Evolutionary conservation across 2,888 invertebrate genomes (phyloP).

Genomic region (Lycocerus yunnanus): DNA sequence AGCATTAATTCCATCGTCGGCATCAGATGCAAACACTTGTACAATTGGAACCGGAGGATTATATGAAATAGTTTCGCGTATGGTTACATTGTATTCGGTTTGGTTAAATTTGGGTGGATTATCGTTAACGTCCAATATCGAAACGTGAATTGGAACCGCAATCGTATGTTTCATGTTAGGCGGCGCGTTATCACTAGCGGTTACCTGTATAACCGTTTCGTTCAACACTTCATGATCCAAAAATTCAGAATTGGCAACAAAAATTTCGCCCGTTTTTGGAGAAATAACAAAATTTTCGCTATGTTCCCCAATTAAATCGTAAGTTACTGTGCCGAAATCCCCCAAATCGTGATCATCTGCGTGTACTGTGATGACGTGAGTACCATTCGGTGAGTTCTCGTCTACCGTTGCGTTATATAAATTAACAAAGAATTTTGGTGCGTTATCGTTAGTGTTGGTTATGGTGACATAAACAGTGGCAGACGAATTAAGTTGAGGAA

Average conservation of each 20-base stretch:
- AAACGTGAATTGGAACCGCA: slow-evolving; percentile 79
- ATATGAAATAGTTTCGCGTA: slow-evolving; percentile 81
- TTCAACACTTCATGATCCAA: slow-evolving; percentile 78
- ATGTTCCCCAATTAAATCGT: slow-evolving; percentile 76
- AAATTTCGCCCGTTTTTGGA: slow-evolving; percentile 73
- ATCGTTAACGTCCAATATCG: slow-evolving; percentile 85
- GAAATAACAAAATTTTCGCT: slow-evolving; percentile 76
- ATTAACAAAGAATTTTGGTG: slow-evolving; percentile 73
- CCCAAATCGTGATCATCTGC: slow-evolving; percentile 82
- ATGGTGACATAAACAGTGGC: slow-evolving; percentile 79
- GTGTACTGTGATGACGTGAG: slow-evolving; percentile 71
- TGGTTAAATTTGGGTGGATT: slow-evolving; percentile 83
- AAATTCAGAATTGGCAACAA: slow-evolving; percentile 70
- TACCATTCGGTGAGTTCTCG: slow-evolving; percentile 78
- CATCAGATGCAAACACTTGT: slow-evolving; percentile 80
- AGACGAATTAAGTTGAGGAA: slow-evolving; percentile 78
- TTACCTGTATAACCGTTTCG: slow-evolving; percentile 75
- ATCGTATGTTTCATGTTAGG: slow-evolving; percentile 68
- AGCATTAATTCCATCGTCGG: slow-evolving; percentile 78
- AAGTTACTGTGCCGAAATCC: slow-evolving; percentile 76
- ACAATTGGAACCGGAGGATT: slow-evolving; percentile 82
- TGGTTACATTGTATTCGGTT: slow-evolving; percentile 75
- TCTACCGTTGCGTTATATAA: slow-evolving; percentile 72
- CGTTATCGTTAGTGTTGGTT: slow-evolving; percentile 85
- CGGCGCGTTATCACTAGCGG: slow-evolving; percentile 82